phyloP scores from a whole-genome alignment of 1,140 invertebrate genomes.

The Bombus balteatus region DNA sequence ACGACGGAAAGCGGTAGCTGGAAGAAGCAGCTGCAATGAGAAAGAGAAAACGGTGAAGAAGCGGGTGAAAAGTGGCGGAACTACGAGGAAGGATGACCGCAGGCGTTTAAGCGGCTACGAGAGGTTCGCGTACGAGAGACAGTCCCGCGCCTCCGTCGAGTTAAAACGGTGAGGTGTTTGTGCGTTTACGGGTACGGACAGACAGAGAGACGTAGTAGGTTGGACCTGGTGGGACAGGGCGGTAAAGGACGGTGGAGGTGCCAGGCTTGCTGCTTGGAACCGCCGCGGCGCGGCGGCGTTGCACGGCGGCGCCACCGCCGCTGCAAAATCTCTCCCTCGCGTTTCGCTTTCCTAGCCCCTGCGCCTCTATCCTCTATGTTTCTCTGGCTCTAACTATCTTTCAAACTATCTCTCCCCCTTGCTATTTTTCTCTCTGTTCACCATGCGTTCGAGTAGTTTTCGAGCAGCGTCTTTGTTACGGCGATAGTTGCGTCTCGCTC shows the following conservation, averaged over 20 bases:
- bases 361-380: background rate
- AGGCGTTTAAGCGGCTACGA: conserved; percentile 47
- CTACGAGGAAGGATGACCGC: conserved; percentile 7
- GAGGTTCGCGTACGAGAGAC: conserved; percentile 12
- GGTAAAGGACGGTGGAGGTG: conserved; percentile 59
- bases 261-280: conserved; percentile 54
- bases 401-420: background rate
- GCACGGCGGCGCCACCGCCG: conserved; percentile 72
- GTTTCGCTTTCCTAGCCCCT: conserved; percentile 4
- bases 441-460: background rate
- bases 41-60: background rate
- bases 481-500: background rate
- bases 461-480: background rate
- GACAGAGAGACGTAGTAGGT: conserved; percentile 45
- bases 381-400: background rate
- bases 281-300: conserved; percentile 69
- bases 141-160: conserved; percentile 11
- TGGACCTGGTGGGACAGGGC: conserved; percentile 51
- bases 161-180: conserved; percentile 24
- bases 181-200: conserved; percentile 33
- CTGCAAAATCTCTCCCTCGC: conserved; percentile 40
- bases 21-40: background rate
- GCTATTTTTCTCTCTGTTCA: background rate
- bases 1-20: no score
- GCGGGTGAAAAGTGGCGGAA: background rate